These are phyloP conservation scores for Drosophila teissieri DNA, from an alignment of 1,140 invertebrate genomes.

Conservation along the genomic window DNA sequence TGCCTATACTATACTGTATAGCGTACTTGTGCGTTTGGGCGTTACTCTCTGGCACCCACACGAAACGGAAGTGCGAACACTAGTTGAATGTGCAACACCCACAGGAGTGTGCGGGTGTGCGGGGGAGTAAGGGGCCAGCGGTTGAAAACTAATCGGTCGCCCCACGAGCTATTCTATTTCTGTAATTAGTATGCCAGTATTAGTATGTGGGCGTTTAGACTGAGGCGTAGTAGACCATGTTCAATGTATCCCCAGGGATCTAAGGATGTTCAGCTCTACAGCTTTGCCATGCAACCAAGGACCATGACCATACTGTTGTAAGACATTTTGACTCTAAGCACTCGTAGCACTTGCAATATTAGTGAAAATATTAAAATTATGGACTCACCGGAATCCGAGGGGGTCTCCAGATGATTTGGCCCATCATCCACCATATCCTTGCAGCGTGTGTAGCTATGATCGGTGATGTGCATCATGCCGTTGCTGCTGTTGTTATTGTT, in stretches of 20 bases:
- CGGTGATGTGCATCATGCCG: conserved; percentile 80
- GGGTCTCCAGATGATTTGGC: conserved; percentile 89
- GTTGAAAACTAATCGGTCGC: conserved; percentile 19
- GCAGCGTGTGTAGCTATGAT: conserved; percentile 90
- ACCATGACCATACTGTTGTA: no score
- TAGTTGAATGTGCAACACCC: conserved; percentile 53
- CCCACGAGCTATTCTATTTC: conserved; percentile 12
- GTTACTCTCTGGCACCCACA: conserved; percentile 31
- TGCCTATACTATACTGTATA: not conserved
- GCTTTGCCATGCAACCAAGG: no score
- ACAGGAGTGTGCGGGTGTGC: not conserved
- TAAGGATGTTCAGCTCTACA: not conserved
- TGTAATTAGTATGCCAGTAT: conserved; percentile 1
- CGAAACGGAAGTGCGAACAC: conserved; percentile 54
- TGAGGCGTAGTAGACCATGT: not conserved
- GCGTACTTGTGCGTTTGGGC: conserved; percentile 19
- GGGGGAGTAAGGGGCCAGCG: not conserved
- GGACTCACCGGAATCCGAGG: conserved; percentile 93
- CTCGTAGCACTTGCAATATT: no score
- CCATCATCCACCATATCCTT: conserved; percentile 85
- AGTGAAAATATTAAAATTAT: no score
- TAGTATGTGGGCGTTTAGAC: no score
- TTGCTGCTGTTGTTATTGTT: not conserved
- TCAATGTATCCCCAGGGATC: not conserved
- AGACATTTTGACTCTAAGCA: no score